Evolutionary conservation across 35 echinoderm and acorn worm genomes (phyloP).

Genomic region (Ophioderma brevispina): DNA sequence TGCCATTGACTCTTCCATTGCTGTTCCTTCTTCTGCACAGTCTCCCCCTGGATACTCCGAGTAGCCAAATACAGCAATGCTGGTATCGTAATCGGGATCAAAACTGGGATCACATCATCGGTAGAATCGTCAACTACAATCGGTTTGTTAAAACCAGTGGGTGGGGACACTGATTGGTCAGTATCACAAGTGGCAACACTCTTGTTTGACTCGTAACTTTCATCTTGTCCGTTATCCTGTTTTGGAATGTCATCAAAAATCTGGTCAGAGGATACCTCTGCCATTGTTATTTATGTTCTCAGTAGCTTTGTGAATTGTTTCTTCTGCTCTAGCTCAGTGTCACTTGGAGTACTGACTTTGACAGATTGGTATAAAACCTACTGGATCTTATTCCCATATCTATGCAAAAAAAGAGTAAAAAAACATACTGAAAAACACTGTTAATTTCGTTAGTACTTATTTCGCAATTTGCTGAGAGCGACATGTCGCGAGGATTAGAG

Average conservation of each 20-base stretch:
- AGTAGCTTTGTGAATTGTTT: neutral
- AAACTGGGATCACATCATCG: neutral
- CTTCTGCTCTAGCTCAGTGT: neutral
- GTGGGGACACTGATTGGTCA: no score
- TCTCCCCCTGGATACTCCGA: neutral
- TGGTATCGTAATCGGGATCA: neutral
- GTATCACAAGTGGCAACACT: no score
- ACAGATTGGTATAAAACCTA: neutral
- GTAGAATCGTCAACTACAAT: neutral
- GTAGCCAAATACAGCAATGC: neutral
- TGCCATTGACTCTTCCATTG: neutral
- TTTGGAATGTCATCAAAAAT: neutral
- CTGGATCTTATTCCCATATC: neutral
- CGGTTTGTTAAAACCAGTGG: no score
- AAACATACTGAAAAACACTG: no score
- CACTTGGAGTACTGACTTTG: neutral
- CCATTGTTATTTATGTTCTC: neutral
- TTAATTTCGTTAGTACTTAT: no score
- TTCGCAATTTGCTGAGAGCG: no score
- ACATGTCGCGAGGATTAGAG: no score
- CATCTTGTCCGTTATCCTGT: neutral
- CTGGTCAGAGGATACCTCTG: neutral
- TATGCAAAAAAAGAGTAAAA: no score
- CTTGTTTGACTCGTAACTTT: no score
- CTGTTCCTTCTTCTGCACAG: neutral